Evolutionary conservation across 2,888 invertebrate genomes (phyloP).

Genomic region (Drosophila pseudotakahashii): DNA sequence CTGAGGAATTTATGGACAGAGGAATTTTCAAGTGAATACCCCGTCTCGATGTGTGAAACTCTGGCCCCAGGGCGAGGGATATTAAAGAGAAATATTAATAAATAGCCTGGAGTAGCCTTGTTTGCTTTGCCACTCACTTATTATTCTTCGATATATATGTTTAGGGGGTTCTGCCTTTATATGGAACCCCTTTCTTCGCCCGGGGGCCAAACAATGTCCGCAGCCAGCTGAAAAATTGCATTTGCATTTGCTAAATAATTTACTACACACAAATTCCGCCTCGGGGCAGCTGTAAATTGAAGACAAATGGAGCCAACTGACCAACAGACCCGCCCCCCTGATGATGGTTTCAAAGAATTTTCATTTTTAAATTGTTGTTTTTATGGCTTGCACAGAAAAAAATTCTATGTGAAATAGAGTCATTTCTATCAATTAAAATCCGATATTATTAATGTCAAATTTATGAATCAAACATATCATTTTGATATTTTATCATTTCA

Average conservation of each 20-base stretch:
- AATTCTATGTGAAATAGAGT: too few relatives aligned
- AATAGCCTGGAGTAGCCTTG: constrained; percentile 9
- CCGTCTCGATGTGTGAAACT: constrained; percentile 19
- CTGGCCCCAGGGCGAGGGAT: not conserved
- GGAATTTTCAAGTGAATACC: constrained; percentile 28
- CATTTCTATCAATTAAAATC: too few relatives aligned
- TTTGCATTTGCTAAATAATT: constrained; percentile 64
- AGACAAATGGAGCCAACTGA: constrained; percentile 54
- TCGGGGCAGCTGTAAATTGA: constrained; percentile 53
- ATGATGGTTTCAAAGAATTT: constrained; percentile 26
- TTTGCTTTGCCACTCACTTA: constrained; percentile 2
- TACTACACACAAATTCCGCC: constrained; percentile 50
- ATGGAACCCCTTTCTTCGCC: not conserved
- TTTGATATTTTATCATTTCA: too few relatives aligned
- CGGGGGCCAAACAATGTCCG: not conserved
- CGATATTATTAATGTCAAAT: too few relatives aligned
- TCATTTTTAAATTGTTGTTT: constrained; percentile 55
- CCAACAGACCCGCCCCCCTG: not conserved
- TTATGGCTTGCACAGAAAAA: constrained; percentile 19
- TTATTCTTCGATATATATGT: constrained; percentile 3
- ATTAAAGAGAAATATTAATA: constrained; percentile 27
- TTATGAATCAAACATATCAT: too few relatives aligned
- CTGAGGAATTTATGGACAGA: constrained; percentile 16
- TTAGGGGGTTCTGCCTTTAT: not conserved
- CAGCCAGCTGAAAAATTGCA: constrained; percentile 32